These are phyloP conservation scores for Oscheius sp. DNA, from an alignment of 1,140 invertebrate genomes.

Conservation along the genomic window DNA sequence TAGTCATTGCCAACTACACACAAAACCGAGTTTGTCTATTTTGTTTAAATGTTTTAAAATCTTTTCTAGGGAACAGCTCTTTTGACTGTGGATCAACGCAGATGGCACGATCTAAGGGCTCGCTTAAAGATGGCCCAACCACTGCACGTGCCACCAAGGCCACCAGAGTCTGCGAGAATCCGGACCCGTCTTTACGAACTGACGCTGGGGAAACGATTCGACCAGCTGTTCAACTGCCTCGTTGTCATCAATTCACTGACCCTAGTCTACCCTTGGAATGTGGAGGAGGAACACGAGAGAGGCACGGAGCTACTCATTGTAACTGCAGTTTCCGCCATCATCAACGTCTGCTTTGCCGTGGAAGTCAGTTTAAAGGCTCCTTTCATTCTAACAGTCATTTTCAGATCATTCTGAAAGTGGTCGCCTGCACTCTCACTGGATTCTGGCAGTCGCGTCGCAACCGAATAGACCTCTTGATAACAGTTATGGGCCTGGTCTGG, in stretches of 20 bases:
- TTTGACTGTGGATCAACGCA: slow-evolving; percentile 93
- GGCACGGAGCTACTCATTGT: slow-evolving; percentile 65
- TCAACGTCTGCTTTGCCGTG: slow-evolving; percentile 68
- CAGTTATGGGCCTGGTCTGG: slow-evolving; percentile 92
- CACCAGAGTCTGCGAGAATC: slow-evolving; percentile 68
- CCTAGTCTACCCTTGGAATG: slow-evolving; percentile 65
- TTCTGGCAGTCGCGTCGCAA: slow-evolving; percentile 98
- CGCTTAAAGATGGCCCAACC: slow-evolving; percentile 98
- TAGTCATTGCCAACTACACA: slow-evolving; percentile 99
- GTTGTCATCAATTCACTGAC: slow-evolving; percentile 57
- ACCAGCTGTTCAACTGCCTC: slow-evolving; percentile 64
- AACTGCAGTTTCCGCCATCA: slow-evolving; percentile 79
- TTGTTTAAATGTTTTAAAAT: not conserved
- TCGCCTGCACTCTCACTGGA: slow-evolving; percentile 93
- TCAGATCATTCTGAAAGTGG: slow-evolving; percentile 95
- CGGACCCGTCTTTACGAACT: slow-evolving; percentile 94
- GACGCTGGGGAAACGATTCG: slow-evolving; percentile 93
- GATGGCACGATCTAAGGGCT: slow-evolving; percentile 99
- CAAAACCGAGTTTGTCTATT: slow-evolving; percentile 79
- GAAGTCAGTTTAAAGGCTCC: slow-evolving; percentile 61
- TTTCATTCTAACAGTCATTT: slow-evolving; percentile 63
- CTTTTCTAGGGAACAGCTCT: slow-evolving; percentile 84
- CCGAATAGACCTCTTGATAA: slow-evolving; percentile 94
- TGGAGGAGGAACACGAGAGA: slow-evolving; percentile 64
- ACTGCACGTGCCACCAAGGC: slow-evolving; percentile 90